Percentiles rank a stretch among this genome's conserved stretches.
Evolutionary conservation across 2,888 invertebrate genomes (phyloP).

Genomic region (Tetropium fuscum): DNA sequence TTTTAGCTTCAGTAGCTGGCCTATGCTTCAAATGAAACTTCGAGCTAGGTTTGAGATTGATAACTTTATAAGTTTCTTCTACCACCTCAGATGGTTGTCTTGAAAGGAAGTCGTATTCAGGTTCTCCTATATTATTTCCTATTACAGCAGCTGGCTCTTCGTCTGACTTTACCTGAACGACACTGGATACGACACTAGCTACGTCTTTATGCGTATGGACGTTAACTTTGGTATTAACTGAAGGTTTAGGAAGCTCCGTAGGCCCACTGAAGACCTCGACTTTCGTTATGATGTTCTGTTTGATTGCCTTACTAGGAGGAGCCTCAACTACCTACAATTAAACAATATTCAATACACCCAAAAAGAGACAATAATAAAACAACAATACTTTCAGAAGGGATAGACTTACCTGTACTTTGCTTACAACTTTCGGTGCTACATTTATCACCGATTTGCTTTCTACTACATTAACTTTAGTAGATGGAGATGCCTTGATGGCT

Average conservation of each 20-base stretch:
- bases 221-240: constrained; percentile 71
- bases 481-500: constrained; percentile 70
- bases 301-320: constrained; percentile 17
- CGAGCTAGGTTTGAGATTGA: constrained; percentile 81
- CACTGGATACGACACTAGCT: constrained; percentile 58
- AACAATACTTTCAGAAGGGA: background rate
- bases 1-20: constrained; percentile 60
- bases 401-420: constrained; percentile 46
- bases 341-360: no score
- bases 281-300: constrained; percentile 54
- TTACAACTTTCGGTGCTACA: constrained; percentile 55
- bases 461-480: constrained; percentile 60
- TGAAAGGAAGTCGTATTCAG: constrained; percentile 87
- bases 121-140: constrained; percentile 72
- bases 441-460: constrained; percentile 60
- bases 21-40: constrained; percentile 68
- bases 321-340: constrained; percentile 36
- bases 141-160: constrained; percentile 72
- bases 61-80: constrained; percentile 87
- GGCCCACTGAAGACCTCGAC: constrained; percentile 60
- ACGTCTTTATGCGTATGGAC: constrained; percentile 35
- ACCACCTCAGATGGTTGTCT: constrained; percentile 87
- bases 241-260: constrained; percentile 55
- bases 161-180: constrained; percentile 60
- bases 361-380: background rate